Conservation (phyloP, 2,113 vertebrate genomes). For the Aptenodytes patagonicus region DNA sequence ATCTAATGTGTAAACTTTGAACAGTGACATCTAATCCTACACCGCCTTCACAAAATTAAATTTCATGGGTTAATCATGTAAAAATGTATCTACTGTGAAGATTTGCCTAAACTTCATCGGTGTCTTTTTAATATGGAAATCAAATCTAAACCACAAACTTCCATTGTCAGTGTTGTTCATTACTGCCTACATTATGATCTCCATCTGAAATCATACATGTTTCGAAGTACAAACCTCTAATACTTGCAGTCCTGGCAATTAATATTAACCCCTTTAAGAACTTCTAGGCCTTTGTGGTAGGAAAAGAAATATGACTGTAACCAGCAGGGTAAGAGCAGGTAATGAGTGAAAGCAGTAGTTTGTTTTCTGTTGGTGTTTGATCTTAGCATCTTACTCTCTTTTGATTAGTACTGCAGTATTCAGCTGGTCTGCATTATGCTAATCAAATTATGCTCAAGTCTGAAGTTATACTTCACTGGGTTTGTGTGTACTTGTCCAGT, state of each 20-base stretch:
- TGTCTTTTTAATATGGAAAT: background rate
- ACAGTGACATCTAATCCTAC: background rate
- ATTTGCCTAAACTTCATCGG: background rate
- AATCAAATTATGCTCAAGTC: background rate
- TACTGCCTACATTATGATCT: background rate
- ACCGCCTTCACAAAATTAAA: background rate
- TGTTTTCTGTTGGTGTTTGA: background rate
- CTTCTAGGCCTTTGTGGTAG: background rate
- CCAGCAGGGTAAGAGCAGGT: background rate
- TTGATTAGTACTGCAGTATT: background rate
- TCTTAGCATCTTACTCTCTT: background rate
- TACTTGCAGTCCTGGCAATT: background rate
- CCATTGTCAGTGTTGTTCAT: background rate
- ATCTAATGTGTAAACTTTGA: background rate
- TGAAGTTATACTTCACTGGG: background rate
- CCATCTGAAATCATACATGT: background rate
- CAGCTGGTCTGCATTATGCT: background rate
- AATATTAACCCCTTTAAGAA: background rate
- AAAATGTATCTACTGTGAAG: background rate
- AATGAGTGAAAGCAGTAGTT: background rate
- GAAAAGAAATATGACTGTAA: background rate
- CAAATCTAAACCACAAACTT: background rate
- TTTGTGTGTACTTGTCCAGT: background rate
- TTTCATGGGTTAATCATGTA: background rate
- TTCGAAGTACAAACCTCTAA: background rate